Conservation (phyloP, 64 coral and sea anemone species). For the Orbicella faveolata region DNA sequence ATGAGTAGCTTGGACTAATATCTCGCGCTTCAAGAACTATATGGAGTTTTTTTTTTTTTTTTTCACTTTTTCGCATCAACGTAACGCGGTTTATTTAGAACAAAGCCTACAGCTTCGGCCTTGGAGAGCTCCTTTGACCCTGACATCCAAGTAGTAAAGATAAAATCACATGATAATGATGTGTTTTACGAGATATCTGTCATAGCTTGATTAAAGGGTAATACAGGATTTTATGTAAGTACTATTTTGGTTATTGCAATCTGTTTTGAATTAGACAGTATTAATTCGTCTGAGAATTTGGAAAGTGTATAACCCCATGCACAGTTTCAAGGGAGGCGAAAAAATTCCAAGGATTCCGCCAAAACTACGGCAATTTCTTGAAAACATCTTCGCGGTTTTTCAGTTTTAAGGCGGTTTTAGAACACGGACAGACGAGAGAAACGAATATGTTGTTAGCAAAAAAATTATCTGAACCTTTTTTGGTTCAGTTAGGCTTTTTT, state of each 20-base stretch:
- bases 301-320: conserved; percentile 16
- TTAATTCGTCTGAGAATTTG: conserved; percentile 19
- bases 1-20: too few relatives aligned
- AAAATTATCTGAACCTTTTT: too few relatives aligned
- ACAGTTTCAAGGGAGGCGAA: not conserved
- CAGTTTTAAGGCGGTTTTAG: too few relatives aligned
- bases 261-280: not conserved
- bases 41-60: too few relatives aligned
- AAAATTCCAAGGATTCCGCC: not conserved
- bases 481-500: too few relatives aligned
- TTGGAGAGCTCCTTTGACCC: too few relatives aligned
- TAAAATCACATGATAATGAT: conserved; percentile 13
- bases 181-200: conserved; percentile 9
- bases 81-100: too few relatives aligned
- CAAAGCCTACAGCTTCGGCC: too few relatives aligned
- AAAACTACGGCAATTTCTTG: not conserved
- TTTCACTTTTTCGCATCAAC: too few relatives aligned
- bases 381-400: not conserved
- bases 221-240: not conserved
- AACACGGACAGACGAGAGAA: too few relatives aligned
- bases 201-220: not conserved
- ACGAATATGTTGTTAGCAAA: too few relatives aligned
- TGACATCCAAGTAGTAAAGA: not conserved
- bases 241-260: conserved; percentile 10
- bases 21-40: too few relatives aligned